Percentiles rank a stretch among this genome's conserved stretches.
Conservation (phyloP, 2,888 invertebrate species). For the Sthenelais limicola region DNA sequence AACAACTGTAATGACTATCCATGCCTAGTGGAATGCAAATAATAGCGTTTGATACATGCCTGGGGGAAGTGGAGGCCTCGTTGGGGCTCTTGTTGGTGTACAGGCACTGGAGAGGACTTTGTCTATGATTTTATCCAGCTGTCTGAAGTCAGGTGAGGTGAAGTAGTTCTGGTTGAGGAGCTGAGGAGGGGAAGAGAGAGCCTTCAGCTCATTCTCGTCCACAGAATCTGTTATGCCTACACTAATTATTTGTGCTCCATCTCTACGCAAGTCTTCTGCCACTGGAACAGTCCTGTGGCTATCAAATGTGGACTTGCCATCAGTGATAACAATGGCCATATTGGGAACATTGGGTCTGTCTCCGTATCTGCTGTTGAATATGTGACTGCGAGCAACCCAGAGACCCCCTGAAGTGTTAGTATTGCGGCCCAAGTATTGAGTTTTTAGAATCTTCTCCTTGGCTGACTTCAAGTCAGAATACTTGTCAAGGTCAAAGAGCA, state of each 20-base stretch:
- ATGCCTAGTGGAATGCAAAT: too few species aligned
- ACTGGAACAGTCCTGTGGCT: background rate
- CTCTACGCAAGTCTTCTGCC: background rate
- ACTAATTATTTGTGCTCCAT: background rate
- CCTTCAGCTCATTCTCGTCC: background rate
- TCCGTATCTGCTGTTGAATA: constrained; percentile 9
- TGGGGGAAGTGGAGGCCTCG: background rate
- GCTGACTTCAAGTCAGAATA: background rate
- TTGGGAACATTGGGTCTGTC: constrained; percentile 24
- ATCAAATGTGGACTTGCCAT: constrained; percentile 10
- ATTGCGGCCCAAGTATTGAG: constrained; percentile 20
- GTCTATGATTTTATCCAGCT: background rate
- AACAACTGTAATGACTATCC: too few species aligned
- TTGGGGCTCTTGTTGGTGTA: background rate
- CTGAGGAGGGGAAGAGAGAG: constrained; percentile 3
- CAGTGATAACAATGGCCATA: constrained; percentile 22
- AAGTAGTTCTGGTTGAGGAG: constrained; percentile 10
- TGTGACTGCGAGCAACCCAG: background rate
- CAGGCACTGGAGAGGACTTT: background rate
- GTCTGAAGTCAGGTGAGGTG: background rate
- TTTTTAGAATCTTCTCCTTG: background rate
- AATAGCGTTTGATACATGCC: too few species aligned
- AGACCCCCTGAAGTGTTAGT: constrained; percentile 36
- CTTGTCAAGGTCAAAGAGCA: background rate
- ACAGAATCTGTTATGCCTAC: constrained; percentile 9